These are phyloP conservation scores for Notolepis coatsorum DNA, from an alignment of 2,797 vertebrate species.

Conservation along the genomic window DNA sequence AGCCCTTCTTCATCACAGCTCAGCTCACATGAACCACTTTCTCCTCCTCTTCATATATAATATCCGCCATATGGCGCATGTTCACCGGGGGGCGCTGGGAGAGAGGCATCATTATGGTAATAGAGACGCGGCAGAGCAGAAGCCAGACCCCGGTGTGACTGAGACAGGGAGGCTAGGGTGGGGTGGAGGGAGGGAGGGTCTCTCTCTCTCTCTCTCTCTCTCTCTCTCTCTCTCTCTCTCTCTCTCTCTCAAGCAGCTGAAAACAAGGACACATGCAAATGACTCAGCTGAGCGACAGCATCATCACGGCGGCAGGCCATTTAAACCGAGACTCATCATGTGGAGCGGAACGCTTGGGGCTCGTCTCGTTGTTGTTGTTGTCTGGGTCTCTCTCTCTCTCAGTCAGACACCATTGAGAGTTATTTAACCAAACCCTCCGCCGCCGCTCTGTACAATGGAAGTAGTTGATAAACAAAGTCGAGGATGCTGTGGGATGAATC, in stretches of 20 bases:
- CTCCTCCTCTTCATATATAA: constrained; percentile 49
- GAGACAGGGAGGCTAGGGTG: neutral
- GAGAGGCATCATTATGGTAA: constrained; percentile 73
- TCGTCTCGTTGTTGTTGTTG: constrained; percentile 41
- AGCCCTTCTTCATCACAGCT: constrained; percentile 30
- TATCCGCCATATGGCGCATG: constrained; percentile 70
- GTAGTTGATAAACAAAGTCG: constrained; percentile 39
- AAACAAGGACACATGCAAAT: constrained; percentile 70
- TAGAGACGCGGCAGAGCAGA: constrained; percentile 37
- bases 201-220: constrained; percentile 60
- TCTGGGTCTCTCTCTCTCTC: too few species aligned
- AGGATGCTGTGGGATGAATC: neutral
- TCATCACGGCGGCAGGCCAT: constrained; percentile 16
- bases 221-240: constrained; percentile 51
- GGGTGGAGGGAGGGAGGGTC: neutral
- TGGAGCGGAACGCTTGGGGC: constrained; percentile 17
- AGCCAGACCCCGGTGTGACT: too few species aligned
- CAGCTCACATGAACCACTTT: constrained; percentile 54
- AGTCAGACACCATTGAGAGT: constrained; percentile 38
- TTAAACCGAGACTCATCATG: constrained; percentile 25
- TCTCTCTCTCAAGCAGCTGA: constrained; percentile 51
- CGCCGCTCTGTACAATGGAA: constrained; percentile 39
- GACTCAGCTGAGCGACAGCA: constrained; percentile 60
- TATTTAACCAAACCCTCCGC: constrained; percentile 7
- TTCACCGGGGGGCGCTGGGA: constrained; percentile 48